Percentiles rank a stretch among this genome's conserved stretches.
Conservation (phyloP, 2,888 invertebrate genomes). For the Teleiodes luculella region DNA sequence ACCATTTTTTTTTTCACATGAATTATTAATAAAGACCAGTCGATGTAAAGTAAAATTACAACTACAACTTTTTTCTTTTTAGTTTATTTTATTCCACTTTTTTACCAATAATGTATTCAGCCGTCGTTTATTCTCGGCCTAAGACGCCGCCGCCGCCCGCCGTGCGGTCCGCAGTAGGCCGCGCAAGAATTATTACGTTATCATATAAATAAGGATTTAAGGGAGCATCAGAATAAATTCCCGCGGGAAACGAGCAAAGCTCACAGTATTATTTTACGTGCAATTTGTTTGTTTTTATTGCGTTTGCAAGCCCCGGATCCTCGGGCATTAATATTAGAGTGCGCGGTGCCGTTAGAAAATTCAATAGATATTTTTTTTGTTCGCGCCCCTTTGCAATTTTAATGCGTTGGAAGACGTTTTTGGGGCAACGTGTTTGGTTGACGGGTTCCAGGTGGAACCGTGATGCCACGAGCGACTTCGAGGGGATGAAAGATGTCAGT, state of each 20-base stretch:
- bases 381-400: slow-evolving; percentile 6
- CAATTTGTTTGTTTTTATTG: slow-evolving; percentile 70
- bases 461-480: too few relatives aligned
- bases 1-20: too few relatives aligned
- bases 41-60: too few relatives aligned
- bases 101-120: neutral
- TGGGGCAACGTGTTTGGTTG: neutral
- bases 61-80: too few relatives aligned
- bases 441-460: neutral
- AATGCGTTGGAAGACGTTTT: slow-evolving; percentile 5
- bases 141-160: slow-evolving; percentile 11
- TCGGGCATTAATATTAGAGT: slow-evolving; percentile 39
- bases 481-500: too few relatives aligned
- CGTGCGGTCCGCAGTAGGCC: slow-evolving; percentile 29
- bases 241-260: slow-evolving; percentile 38
- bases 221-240: slow-evolving; percentile 60
- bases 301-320: slow-evolving; percentile 31
- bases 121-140: neutral
- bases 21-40: too few relatives aligned
- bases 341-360: slow-evolving; percentile 25
- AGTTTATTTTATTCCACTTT: too few relatives aligned
- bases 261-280: slow-evolving; percentile 61
- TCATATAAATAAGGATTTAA: slow-evolving; percentile 75
- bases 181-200: slow-evolving; percentile 61
- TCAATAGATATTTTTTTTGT: slow-evolving; percentile 27